Conservation (phyloP, 1,140 invertebrate species). For the Cyrtorhinus lividipennis region DNA sequence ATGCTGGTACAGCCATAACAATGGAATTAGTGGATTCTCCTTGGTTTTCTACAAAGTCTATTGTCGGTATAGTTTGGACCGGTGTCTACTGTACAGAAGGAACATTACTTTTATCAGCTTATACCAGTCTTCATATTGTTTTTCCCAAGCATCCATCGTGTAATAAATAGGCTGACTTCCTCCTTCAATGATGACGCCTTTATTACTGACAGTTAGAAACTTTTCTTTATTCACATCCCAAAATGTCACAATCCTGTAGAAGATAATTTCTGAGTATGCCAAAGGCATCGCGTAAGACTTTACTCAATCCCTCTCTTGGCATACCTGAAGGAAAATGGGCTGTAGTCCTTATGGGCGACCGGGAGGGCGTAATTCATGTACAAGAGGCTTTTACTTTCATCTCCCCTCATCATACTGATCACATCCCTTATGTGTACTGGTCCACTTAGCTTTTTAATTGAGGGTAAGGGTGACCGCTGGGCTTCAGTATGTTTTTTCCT, state of each 20-base stretch:
- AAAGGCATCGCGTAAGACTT: neutral
- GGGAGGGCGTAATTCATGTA: slow-evolving; percentile 11
- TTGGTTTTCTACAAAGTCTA: too few relatives aligned
- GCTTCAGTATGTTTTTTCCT: neutral
- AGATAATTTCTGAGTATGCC: neutral
- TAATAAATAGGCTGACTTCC: slow-evolving; percentile 49
- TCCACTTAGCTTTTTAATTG: neutral
- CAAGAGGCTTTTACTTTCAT: neutral
- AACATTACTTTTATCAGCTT: slow-evolving; percentile 45
- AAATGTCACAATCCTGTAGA: slow-evolving; percentile 45
- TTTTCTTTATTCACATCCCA: slow-evolving; percentile 42
- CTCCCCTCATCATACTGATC: neutral
- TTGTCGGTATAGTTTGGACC: too few relatives aligned
- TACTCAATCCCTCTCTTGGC: too few relatives aligned
- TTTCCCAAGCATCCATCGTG: slow-evolving; percentile 48
- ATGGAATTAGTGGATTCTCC: too few relatives aligned
- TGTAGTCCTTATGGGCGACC: slow-evolving; percentile 4
- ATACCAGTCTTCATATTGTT: slow-evolving; percentile 50
- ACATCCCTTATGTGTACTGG: slow-evolving; percentile 3
- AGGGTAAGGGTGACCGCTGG: neutral
- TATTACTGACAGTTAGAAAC: slow-evolving; percentile 50
- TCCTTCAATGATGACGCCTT: slow-evolving; percentile 51
- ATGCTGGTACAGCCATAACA: too few relatives aligned
- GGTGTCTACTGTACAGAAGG: too few relatives aligned
- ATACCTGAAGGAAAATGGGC: slow-evolving; percentile 3